Evolutionary conservation across 2,797 vertebrate species (phyloP).

Genomic region (Sphaeramia orbicularis): DNA sequence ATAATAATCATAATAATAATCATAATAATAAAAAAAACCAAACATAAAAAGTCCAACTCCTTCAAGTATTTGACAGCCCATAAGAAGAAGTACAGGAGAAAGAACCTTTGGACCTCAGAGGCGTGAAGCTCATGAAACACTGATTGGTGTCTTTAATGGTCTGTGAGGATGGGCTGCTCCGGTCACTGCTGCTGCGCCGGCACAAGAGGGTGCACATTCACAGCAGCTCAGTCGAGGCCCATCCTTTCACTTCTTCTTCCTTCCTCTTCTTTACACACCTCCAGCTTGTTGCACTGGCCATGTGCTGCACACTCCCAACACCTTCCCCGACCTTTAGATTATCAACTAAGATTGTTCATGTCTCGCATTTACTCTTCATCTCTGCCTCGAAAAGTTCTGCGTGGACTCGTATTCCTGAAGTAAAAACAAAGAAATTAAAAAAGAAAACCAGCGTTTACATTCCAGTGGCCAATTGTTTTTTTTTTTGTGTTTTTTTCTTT

Average conservation of each 20-base stretch:
- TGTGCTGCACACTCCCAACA: slow-evolving; percentile 10
- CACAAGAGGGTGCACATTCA: slow-evolving; percentile 47
- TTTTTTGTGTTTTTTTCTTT: background rate
- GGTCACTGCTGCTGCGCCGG: slow-evolving; percentile 71
- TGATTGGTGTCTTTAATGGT: slow-evolving; percentile 34
- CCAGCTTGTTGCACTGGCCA: slow-evolving; percentile 28
- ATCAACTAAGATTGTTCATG: slow-evolving; percentile 42
- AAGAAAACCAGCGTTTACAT: slow-evolving; percentile 75
- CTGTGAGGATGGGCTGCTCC: slow-evolving; percentile 53
- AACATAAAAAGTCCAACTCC: slow-evolving; percentile 45
- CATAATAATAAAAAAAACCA: background rate
- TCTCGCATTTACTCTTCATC: background rate
- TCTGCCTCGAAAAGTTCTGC: slow-evolving; percentile 18
- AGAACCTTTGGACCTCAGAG: slow-evolving; percentile 35
- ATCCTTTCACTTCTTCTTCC: slow-evolving; percentile 31
- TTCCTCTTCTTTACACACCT: slow-evolving; percentile 7
- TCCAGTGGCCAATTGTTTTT: slow-evolving; percentile 72
- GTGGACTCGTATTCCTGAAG: slow-evolving; percentile 31
- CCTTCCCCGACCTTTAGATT: slow-evolving; percentile 37
- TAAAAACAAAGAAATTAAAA: slow-evolving; percentile 40
- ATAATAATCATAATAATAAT: too few relatives aligned
- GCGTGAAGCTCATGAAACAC: slow-evolving; percentile 51
- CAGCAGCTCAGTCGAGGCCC: slow-evolving; percentile 73
- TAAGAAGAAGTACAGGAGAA: slow-evolving; percentile 11
- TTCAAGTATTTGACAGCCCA: slow-evolving; percentile 50